phyloP scores from a whole-genome alignment of 2,888 invertebrate genomes.

The Scaptomyza caliginosa region DNA sequence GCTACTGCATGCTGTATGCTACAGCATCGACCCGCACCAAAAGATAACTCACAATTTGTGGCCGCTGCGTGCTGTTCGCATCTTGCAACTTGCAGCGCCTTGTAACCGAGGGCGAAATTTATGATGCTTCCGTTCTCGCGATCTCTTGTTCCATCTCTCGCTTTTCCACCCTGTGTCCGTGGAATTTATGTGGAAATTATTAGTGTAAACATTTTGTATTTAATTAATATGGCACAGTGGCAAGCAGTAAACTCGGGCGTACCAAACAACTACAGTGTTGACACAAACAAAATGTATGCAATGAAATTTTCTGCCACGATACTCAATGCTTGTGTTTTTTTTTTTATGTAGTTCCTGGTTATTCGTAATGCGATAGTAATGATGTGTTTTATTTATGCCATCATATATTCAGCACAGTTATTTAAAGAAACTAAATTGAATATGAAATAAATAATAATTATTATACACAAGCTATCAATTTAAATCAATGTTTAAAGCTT shows the following conservation, averaged over 20 bases:
- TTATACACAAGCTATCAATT: neutral
- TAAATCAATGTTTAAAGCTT: neutral
- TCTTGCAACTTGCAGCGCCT: conserved; percentile 41
- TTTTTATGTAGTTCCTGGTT: conserved; percentile 34
- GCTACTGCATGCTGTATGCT: neutral
- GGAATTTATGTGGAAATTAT: conserved; percentile 77
- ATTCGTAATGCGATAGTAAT: conserved; percentile 69
- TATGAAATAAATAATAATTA: neutral
- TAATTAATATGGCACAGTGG: conserved; percentile 72
- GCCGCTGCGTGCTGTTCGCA: conserved; percentile 58
- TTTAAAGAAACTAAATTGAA: neutral
- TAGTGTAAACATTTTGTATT: conserved; percentile 81
- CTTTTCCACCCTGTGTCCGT: neutral
- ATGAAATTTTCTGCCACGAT: conserved; percentile 47
- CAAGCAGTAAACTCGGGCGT: conserved; percentile 14
- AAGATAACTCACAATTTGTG: conserved; percentile 77
- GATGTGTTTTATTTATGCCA: conserved; percentile 60
- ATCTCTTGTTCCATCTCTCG: neutral
- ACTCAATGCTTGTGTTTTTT: conserved; percentile 56
- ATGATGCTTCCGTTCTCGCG: conserved; percentile 62
- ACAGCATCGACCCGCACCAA: conserved; percentile 45
- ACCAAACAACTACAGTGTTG: conserved; percentile 24
- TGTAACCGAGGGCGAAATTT: conserved; percentile 59
- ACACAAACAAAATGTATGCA: conserved; percentile 38
- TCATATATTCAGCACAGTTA: no score